A percentile compares a stretch with the other conserved stretches of the same genome.
phyloP scores from a whole-genome alignment of 2,888 invertebrate species.

The Diploptera punctata region DNA sequence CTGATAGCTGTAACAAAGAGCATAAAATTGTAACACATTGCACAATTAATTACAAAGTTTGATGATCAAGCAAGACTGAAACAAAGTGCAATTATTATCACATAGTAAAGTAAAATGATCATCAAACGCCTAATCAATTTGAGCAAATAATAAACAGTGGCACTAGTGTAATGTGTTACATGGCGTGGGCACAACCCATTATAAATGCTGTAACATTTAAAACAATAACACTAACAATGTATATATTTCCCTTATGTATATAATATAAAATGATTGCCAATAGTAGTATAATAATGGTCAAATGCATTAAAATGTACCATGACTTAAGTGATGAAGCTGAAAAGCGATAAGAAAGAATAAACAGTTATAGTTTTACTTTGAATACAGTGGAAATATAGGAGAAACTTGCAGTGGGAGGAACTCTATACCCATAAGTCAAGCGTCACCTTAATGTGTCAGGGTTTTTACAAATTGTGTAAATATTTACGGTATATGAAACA shows the following conservation, averaged over 20 bases:
- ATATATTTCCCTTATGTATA: too few species aligned
- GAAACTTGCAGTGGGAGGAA: not conserved
- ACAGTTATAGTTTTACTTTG: too few species aligned
- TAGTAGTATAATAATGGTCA: too few species aligned
- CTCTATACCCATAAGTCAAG: conserved; percentile 8
- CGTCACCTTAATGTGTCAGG: too few species aligned
- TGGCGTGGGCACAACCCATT: not conserved
- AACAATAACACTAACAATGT: not conserved
- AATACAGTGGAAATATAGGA: not conserved
- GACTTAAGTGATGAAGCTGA: too few species aligned
- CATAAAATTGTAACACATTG: not conserved
- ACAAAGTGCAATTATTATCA: not conserved
- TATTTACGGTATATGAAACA: too few species aligned
- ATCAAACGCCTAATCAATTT: not conserved
- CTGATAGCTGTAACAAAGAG: not conserved
- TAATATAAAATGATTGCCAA: too few species aligned
- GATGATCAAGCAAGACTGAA: not conserved
- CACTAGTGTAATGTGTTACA: not conserved
- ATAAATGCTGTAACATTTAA: not conserved
- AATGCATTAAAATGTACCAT: too few species aligned
- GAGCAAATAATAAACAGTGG: not conserved
- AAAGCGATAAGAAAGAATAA: too few species aligned
- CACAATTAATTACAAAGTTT: not conserved
- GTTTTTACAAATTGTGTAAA: too few species aligned
- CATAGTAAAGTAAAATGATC: not conserved